phyloP scores from a whole-genome alignment of 1,140 invertebrate genomes.

The Trypoxylus dichotomus region DNA sequence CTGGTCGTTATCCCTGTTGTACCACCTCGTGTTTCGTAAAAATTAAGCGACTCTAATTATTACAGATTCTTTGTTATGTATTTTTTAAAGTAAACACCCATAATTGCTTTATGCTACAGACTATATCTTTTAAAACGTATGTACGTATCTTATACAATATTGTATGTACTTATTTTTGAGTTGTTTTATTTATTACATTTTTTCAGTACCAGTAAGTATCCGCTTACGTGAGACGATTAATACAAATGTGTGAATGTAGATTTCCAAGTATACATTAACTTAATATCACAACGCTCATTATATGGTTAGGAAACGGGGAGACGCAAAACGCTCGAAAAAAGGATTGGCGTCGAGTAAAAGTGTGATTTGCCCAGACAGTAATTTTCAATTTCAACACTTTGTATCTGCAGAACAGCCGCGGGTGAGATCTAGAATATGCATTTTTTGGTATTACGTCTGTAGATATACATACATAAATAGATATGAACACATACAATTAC shows the following conservation, averaged over 20 bases:
- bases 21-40: too few species aligned
- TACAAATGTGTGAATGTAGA: neutral
- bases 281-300: neutral
- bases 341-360: neutral
- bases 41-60: too few species aligned
- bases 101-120: too few species aligned
- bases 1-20: too few species aligned
- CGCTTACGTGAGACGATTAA: neutral
- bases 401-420: slow-evolving; percentile 5
- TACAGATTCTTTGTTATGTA: too few species aligned
- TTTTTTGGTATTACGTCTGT: neutral
- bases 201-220: neutral
- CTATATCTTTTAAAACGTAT: too few species aligned
- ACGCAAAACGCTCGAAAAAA: neutral
- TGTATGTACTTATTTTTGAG: too few species aligned
- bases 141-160: too few species aligned
- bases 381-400: slow-evolving; percentile 16
- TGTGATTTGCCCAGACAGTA: neutral
- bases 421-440: neutral
- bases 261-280: neutral
- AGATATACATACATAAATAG: slow-evolving; percentile 13
- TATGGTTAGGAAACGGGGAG: neutral
- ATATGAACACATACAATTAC: neutral
- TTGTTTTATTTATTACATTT: too few species aligned
- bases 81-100: too few species aligned